Conservation (phyloP, 2,113 vertebrate genomes). For the Oceanodroma tethys region DNA sequence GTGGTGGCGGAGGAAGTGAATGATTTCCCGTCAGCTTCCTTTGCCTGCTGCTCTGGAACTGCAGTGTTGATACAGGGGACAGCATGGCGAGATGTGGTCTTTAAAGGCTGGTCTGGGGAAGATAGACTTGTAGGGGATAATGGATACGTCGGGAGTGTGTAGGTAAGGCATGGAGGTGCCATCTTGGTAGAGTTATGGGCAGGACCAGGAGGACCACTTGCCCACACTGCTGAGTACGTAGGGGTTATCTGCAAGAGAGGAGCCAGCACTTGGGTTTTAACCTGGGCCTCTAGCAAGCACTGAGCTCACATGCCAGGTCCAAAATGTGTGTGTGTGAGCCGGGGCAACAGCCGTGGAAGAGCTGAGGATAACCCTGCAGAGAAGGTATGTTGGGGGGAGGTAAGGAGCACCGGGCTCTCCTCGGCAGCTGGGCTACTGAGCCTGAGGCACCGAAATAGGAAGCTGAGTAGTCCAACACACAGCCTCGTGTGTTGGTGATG, state of each 20-base stretch:
- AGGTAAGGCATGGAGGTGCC: neutral
- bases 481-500: neutral
- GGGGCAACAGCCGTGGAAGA: neutral
- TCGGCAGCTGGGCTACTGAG: neutral
- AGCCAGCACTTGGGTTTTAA: neutral
- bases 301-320: neutral
- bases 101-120: neutral
- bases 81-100: neutral
- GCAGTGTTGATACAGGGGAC: neutral
- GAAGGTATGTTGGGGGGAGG: neutral
- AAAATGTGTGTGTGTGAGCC: neutral
- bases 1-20: neutral
- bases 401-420: neutral
- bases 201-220: neutral
- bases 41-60: neutral
- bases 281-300: neutral
- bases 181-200: neutral
- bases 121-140: neutral
- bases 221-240: neutral
- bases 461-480: neutral
- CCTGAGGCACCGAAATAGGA: neutral
- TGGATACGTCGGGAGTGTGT: fast-evolving
- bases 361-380: neutral
- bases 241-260: neutral
- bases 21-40: neutral